Percentiles rank a stretch among this genome's conserved stretches.
phyloP scores from a whole-genome alignment of 2,797 vertebrate genomes.

The Todus mexicanus region DNA sequence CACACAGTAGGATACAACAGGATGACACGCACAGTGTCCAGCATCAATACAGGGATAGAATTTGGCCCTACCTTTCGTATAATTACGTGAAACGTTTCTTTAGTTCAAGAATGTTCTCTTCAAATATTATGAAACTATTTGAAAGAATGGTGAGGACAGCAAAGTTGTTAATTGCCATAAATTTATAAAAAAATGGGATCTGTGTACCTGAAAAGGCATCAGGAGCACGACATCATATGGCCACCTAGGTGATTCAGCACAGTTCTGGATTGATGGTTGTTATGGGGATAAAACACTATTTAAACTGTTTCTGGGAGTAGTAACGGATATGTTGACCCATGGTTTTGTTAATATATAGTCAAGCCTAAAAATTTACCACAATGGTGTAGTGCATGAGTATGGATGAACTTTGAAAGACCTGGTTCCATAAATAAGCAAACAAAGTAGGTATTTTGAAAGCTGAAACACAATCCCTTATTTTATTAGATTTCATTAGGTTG shows the following conservation, averaged over 20 bases:
- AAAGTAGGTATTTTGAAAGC: not conserved
- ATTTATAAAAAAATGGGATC: not conserved
- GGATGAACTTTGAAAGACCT: not conserved
- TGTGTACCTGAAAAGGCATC: not conserved
- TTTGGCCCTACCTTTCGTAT: not conserved
- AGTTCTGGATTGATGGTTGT: not conserved
- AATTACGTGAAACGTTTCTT: not conserved
- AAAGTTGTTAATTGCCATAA: not conserved
- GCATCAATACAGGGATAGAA: not conserved
- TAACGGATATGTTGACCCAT: not conserved
- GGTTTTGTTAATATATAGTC: not conserved
- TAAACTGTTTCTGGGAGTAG: not conserved
- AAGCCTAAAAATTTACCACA: not conserved
- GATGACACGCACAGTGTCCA: not conserved
- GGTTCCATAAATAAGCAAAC: not conserved
- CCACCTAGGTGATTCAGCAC: not conserved
- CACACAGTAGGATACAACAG: too few species aligned
- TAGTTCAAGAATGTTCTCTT: not conserved
- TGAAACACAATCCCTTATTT: not conserved
- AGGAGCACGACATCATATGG: not conserved
- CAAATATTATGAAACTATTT: not conserved
- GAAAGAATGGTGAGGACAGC: not conserved
- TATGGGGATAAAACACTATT: not conserved
- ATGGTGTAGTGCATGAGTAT: not conserved
- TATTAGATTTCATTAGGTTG: not conserved